phyloP scores from a whole-genome alignment of 2,797 vertebrate genomes.

The Notamacropus eugenii region DNA sequence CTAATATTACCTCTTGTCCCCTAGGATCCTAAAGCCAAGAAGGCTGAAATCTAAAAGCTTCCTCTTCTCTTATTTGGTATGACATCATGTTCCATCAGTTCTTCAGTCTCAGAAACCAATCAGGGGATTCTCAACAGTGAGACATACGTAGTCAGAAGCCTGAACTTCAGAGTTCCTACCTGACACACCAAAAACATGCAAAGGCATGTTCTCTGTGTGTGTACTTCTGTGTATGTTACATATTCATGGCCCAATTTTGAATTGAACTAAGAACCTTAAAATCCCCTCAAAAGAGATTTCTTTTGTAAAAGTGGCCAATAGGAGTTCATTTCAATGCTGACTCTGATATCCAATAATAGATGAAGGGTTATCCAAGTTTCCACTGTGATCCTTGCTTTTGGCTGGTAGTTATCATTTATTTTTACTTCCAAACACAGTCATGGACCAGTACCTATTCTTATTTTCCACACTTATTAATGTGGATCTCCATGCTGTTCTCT shows the following conservation, averaged over 20 bases:
- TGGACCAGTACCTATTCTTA: conserved; percentile 7
- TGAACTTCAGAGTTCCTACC: not conserved
- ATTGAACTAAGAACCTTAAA: not conserved
- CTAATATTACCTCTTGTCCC: not conserved
- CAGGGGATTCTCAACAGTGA: not conserved
- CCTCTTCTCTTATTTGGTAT: not conserved
- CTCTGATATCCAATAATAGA: not conserved
- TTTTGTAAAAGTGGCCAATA: not conserved
- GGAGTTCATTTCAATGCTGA: conserved; percentile 31
- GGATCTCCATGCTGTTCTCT: not conserved
- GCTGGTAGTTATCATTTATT: conserved; percentile 6
- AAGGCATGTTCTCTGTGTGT: not conserved
- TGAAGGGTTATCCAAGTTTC: not conserved
- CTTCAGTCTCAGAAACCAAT: not conserved
- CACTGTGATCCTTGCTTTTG: not conserved
- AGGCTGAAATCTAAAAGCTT: not conserved
- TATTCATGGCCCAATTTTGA: not conserved
- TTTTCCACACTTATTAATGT: not conserved
- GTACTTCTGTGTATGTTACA: no score
- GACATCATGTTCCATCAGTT: not conserved
- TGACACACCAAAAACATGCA: not conserved
- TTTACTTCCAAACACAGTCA: conserved; percentile 16
- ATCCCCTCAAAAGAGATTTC: not conserved
- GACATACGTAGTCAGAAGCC: not conserved
- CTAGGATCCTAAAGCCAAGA: not conserved